A percentile compares a stretch with the other conserved stretches of the same genome.
Evolutionary conservation across 2,797 vertebrate genomes (phyloP).

Genomic region (Mus minutoides): DNA sequence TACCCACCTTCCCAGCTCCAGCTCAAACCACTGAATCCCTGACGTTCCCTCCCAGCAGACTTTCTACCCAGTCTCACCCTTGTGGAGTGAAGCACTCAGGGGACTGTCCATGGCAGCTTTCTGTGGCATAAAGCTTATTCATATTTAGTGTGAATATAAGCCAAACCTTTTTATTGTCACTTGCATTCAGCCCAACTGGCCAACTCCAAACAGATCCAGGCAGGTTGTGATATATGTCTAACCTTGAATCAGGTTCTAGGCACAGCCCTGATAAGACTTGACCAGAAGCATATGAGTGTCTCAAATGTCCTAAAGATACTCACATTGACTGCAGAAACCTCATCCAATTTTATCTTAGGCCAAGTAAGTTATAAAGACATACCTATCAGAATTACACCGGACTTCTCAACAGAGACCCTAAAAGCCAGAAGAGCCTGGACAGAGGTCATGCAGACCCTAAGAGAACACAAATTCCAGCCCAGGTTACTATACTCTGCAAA

Average conservation of each 20-base stretch:
- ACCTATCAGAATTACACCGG: neutral
- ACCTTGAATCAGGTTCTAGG: constrained; percentile 62
- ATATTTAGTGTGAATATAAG: neutral
- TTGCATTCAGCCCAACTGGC: constrained; percentile 56
- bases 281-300: neutral
- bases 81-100: neutral
- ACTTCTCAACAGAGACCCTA: neutral
- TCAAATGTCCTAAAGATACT: constrained; percentile 19
- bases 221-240: constrained; percentile 74
- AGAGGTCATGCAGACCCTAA: neutral
- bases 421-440: too few relatives aligned
- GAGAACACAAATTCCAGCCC: neutral
- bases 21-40: neutral
- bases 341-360: neutral
- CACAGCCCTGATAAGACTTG: neutral
- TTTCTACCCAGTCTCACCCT: neutral
- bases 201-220: constrained; percentile 62
- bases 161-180: constrained; percentile 68
- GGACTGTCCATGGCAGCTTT: neutral
- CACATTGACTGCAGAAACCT: constrained; percentile 9
- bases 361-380: neutral
- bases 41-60: neutral
- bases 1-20: neutral
- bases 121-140: neutral
- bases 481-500: neutral